These are phyloP conservation scores for Myocastor coypus DNA, from an alignment of 2,113 vertebrate species.

Conservation along the genomic window DNA sequence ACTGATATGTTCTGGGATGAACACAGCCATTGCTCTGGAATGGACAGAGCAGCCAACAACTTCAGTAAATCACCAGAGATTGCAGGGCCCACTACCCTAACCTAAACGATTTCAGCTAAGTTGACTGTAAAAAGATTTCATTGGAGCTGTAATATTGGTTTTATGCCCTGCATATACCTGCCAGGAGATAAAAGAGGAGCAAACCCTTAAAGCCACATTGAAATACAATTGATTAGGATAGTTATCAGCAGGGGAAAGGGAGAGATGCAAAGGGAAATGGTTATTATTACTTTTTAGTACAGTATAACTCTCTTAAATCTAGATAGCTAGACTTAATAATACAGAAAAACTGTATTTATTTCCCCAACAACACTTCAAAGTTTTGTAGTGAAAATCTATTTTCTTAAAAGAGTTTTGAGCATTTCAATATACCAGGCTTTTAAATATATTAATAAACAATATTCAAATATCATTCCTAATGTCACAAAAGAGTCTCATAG, in stretches of 20 bases:
- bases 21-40: background rate
- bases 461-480: background rate
- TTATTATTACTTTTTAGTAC: slow-evolving; percentile 45
- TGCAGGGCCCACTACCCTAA: background rate
- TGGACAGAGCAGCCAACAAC: background rate
- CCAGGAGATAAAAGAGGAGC: slow-evolving; percentile 6
- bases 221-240: slow-evolving; percentile 37
- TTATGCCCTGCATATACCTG: slow-evolving; percentile 53
- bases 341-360: slow-evolving; percentile 54
- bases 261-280: background rate
- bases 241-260: background rate
- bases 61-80: background rate
- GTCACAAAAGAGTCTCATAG: background rate
- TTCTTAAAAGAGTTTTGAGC: slow-evolving; percentile 17
- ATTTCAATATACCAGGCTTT: slow-evolving; percentile 17
- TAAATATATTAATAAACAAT: slow-evolving; percentile 41
- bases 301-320: slow-evolving; percentile 24
- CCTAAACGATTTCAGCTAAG: slow-evolving; percentile 19
- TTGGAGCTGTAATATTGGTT: slow-evolving; percentile 47
- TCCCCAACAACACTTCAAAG: slow-evolving; percentile 7
- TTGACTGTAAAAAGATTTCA: slow-evolving; percentile 65
- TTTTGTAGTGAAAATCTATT: slow-evolving; percentile 47
- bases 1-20: background rate
- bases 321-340: background rate
- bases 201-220: background rate